Conservation (phyloP, 1,140 invertebrate genomes). For the Drosophila pseudoananassae region DNA sequence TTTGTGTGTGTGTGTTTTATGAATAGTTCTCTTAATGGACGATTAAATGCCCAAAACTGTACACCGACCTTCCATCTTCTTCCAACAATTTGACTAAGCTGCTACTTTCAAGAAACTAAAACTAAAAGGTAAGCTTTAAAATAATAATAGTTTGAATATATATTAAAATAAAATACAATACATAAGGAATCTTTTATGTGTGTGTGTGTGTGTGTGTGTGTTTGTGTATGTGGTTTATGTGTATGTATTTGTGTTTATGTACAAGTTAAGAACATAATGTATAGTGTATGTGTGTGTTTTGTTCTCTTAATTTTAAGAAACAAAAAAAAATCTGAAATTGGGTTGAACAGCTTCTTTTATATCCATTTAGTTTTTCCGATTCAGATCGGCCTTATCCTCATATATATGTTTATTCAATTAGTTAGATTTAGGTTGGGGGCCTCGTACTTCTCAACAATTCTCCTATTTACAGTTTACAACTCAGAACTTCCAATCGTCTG, state of each 20-base stretch:
- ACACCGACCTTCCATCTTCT: slow-evolving; percentile 9
- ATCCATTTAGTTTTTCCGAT: slow-evolving; percentile 25
- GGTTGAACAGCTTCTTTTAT: slow-evolving; percentile 26
- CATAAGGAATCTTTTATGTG: slow-evolving; percentile 16
- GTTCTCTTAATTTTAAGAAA: not conserved
- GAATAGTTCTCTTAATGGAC: slow-evolving; percentile 46
- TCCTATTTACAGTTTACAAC: slow-evolving; percentile 48
- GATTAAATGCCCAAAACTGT: slow-evolving; percentile 17
- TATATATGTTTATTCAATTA: slow-evolving; percentile 1
- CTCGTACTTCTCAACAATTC: slow-evolving; percentile 31
- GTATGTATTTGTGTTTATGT: slow-evolving; percentile 23
- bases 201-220: slow-evolving; percentile 1
- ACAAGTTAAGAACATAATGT: slow-evolving; percentile 24
- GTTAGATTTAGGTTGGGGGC: slow-evolving; percentile 11
- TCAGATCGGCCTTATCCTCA: slow-evolving; percentile 18
- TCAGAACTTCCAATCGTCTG: slow-evolving; percentile 44
- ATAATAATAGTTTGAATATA: not conserved
- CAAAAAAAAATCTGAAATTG: slow-evolving; percentile 14
- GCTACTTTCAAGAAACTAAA: slow-evolving; percentile 35
- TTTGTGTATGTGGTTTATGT: not conserved
- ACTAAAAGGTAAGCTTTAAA: slow-evolving; percentile 1
- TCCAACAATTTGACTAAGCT: slow-evolving; percentile 72
- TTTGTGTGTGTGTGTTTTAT: slow-evolving; percentile 29
- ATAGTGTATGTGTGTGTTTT: not conserved
- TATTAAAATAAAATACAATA: slow-evolving; percentile 8